Evolutionary conservation across 2,113 vertebrate species (phyloP).

Genomic region (Barnardius zonarius): DNA sequence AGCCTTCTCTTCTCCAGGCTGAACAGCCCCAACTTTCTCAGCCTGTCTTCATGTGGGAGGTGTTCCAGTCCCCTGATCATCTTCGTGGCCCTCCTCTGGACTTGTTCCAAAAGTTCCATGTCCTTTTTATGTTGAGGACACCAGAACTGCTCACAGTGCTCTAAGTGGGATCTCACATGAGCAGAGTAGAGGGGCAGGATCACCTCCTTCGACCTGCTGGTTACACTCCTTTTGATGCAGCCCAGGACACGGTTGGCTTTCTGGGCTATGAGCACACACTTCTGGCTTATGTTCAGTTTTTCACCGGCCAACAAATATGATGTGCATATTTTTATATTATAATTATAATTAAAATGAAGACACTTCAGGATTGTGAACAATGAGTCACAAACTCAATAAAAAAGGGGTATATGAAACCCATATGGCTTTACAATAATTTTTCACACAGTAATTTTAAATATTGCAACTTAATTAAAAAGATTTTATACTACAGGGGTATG

Average conservation of each 20-base stretch:
- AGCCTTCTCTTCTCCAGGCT: no score
- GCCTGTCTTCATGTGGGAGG: no score
- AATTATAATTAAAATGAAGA: not conserved
- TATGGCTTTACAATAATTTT: not conserved
- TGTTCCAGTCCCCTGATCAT: not conserved
- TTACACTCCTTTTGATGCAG: not conserved
- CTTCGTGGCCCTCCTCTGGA: not conserved
- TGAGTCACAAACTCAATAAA: not conserved
- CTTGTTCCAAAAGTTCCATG: not conserved
- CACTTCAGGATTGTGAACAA: not conserved
- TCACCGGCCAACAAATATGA: not conserved
- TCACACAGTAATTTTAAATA: not conserved
- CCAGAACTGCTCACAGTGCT: not conserved
- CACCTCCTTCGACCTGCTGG: not conserved
- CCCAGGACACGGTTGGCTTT: not conserved
- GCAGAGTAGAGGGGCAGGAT: not conserved
- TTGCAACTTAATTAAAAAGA: not conserved
- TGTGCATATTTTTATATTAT: not conserved
- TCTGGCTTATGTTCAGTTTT: not conserved
- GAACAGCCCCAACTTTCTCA: no score
- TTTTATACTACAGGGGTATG: not conserved
- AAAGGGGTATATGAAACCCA: not conserved
- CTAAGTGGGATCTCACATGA: not conserved
- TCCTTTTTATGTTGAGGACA: not conserved
- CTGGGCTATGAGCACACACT: not conserved